Evolutionary conservation across 2,888 invertebrate species (phyloP).

Genomic region (Xanthia icteritia): DNA sequence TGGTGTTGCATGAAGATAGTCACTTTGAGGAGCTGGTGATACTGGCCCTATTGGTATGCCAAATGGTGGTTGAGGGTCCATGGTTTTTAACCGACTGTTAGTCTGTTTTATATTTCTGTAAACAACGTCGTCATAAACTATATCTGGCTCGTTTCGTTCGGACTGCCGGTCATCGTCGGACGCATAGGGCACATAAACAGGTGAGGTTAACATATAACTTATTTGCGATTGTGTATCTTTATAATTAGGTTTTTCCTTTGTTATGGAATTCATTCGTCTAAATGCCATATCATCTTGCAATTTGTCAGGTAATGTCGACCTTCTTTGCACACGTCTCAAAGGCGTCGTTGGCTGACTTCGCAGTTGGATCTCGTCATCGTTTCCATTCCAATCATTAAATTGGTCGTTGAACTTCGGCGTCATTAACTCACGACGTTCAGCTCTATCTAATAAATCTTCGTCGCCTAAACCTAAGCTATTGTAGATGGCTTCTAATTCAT

Average conservation of each 20-base stretch:
- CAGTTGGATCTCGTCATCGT: conserved; percentile 85
- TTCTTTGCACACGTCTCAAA: conserved; percentile 81
- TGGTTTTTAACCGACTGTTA: conserved; percentile 92
- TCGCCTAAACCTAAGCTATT: conserved; percentile 96
- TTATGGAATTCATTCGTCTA: conserved; percentile 91
- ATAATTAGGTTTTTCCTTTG: conserved; percentile 87
- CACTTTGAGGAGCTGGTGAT: conserved; percentile 94
- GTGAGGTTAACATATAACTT: conserved; percentile 93
- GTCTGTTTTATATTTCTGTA: conserved; percentile 95
- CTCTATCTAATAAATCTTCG: conserved; percentile 94
- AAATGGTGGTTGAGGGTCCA: conserved; percentile 96
- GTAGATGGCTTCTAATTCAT: conserved; percentile 97
- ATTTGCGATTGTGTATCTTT: conserved; percentile 87
- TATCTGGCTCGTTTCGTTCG: conserved; percentile 94
- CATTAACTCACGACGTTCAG: conserved; percentile 93
- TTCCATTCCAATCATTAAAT: conserved; percentile 89
- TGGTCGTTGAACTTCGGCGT: conserved; percentile 88
- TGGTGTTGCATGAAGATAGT: conserved; percentile 95
- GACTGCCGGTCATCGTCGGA: conserved; percentile 88
- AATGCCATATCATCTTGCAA: conserved; percentile 95
- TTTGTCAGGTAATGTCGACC: conserved; percentile 91
- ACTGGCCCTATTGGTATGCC: conserved; percentile 97
- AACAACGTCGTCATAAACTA: conserved; percentile 95
- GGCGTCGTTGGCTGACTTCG: conserved; percentile 88
- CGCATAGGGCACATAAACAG: conserved; percentile 90